phyloP scores from a whole-genome alignment of 2,113 vertebrate species.

The Potamarius usumacintae region DNA sequence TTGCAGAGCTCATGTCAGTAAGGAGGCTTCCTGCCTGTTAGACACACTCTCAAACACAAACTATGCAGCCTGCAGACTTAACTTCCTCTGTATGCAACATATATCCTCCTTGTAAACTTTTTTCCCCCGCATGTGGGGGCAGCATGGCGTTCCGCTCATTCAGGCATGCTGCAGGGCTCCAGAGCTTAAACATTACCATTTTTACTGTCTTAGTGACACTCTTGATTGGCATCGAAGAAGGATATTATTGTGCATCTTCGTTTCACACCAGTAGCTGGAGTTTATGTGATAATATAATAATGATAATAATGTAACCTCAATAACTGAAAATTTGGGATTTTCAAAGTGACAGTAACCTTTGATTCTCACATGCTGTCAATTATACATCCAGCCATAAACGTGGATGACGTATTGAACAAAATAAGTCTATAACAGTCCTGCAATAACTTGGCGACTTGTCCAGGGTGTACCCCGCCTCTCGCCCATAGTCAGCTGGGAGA shows the following conservation, averaged over 20 bases:
- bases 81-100: conserved; percentile 45
- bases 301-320: background rate
- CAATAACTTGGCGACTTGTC: no score
- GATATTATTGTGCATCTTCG: background rate
- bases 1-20: conserved; percentile 9
- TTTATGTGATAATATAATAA: background rate
- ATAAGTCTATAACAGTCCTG: background rate
- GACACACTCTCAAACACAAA: background rate
- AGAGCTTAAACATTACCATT: background rate
- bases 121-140: background rate
- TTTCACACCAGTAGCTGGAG: background rate
- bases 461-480: no score
- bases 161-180: background rate
- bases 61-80: conserved; percentile 27
- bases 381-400: background rate
- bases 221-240: background rate
- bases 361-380: background rate
- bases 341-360: background rate
- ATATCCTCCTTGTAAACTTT: conserved; percentile 34
- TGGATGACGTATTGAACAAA: background rate
- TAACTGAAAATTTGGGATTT: background rate
- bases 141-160: conserved; percentile 10
- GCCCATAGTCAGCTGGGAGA: no score
- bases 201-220: background rate
- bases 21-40: conserved; percentile 1